Percentiles rank a stretch among this genome's conserved stretches.
phyloP scores from a whole-genome alignment of 2,888 invertebrate genomes.

The Morpho achilles region DNA sequence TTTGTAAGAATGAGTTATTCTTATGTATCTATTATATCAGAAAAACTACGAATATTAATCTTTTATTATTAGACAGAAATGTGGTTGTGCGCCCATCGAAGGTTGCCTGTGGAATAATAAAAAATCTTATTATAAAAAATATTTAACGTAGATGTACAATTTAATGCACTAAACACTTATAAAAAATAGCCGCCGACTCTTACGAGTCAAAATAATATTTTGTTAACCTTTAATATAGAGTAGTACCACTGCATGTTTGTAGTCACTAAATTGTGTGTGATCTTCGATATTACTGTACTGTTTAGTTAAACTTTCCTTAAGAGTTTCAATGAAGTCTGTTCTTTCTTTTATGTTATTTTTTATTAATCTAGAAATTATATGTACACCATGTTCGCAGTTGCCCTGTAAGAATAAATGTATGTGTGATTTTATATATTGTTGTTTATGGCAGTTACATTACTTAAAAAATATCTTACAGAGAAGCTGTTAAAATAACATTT shows the following conservation, averaged over 20 bases:
- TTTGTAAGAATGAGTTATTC: too few species aligned
- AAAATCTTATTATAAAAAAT: slow-evolving; percentile 14
- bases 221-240: slow-evolving; percentile 25
- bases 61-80: neutral
- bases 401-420: slow-evolving; percentile 59
- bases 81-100: slow-evolving; percentile 53
- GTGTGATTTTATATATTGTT: slow-evolving; percentile 16
- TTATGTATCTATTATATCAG: too few species aligned
- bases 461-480: slow-evolving; percentile 64
- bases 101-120: slow-evolving; percentile 17
- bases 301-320: neutral
- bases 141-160: slow-evolving; percentile 12
- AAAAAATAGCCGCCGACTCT: neutral
- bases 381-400: slow-evolving; percentile 53
- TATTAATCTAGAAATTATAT: neutral
- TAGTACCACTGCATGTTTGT: slow-evolving; percentile 37
- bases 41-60: too few species aligned
- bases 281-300: slow-evolving; percentile 38
- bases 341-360: too few species aligned
- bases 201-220: slow-evolving; percentile 21
- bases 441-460: slow-evolving; percentile 74
- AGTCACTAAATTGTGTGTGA: slow-evolving; percentile 53
- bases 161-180: slow-evolving; percentile 13
- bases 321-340: too few species aligned
- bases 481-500: slow-evolving; percentile 52